Evolutionary conservation across 2,888 invertebrate species (phyloP), one percentile per base, ranked within the genome.

Genomic region (Dysmachus trigonus): DNA sequence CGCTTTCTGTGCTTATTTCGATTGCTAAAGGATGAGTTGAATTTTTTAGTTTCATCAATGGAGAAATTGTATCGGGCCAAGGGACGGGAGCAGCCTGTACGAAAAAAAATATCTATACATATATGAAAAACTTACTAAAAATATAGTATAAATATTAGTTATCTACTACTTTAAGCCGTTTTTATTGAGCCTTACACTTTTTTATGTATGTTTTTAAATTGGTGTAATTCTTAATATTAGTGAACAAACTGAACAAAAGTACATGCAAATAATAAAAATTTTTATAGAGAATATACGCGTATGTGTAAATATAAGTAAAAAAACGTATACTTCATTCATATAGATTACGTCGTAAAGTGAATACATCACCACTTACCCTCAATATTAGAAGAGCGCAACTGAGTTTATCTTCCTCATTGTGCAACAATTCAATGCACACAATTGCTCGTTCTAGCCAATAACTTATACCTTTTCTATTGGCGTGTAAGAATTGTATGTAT

Each of bases 361-460:
- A 38, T 2, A 53, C 18, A 8, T 18, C n/a, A 5, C 1, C n/a
- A 47, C 47, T 62, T 62, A 90, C 90, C 87, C 90, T 91, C 4
- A 92, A 88, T 10, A 92, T 91, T 1, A 90, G 88, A 38, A 92
- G 87, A 0, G 91, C 90, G 71, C 90, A 90, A 82, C 90, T 89
- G 33, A 92, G 86, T n/a, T 91, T 91, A 72, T 90, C 91, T 79
- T 92, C 91, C 86, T 92, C 92, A 85, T 91, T 92, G 79, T 92
- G 91, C 5, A 92, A 87, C 15, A 92, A 85, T 30, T 91, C 90
- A 33, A 92, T 91, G 13, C 90, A 91, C 22, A 89, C 88, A 35
- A 92, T 90, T 0, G 92, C 90, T 18, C 92, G 90, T 13, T 90
- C 91, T 15, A 92, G 87, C 92, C 92, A 92, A 31, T 90, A 90